Base-by-base conservation (phyloP, 2,113 vertebrate genomes). In the Embiotoca jacksoni region DNA sequence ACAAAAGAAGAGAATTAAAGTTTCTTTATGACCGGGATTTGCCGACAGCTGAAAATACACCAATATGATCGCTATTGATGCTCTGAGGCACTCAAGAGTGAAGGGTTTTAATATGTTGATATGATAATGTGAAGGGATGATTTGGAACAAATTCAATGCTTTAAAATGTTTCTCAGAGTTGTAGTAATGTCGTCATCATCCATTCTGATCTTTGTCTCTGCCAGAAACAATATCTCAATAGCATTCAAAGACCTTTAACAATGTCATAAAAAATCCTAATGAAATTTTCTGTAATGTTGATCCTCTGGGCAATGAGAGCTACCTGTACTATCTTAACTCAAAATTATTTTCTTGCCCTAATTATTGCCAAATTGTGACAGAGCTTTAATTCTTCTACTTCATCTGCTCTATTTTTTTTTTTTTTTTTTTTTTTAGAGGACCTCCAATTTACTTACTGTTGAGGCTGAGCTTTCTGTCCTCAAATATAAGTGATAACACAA, bases 91-190 rank as follows among this genome's bases (percentile, higher is more conserved):
- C 52, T 79, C 44, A 41, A 57, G 56, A 82, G 66, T 69, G 62
- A 83, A 62, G 59, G 23, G 23, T 59, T 87, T 69, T 60, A 56
- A 81, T 70, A 58, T 78, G 73, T 69, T 60, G 53, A 81, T 70
- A 58, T 78, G 73, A 72, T 84, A 70, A 86, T 77, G 62, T 30
- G 37, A 72, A 69, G 64, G 53, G 53, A 72, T 59, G 68, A 83
- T 74, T 76, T 81, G 62, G 56, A 85, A 67, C 54, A 80, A 58
- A 82, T 79, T 61, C 36, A 73, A 31, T 67, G 33, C 33, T 63
- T 80, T 62, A 61, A 71, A 69, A 67, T 64, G 71, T 15, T 69
- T 82, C 55, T 77, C 13, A 71, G 50, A 73, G 50, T 67, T 71
- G 41, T 46, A 54, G 37, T 0, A 5, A 67, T 73, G 33, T 46